Conservation (phyloP, 2,113 vertebrate species). For the Canis aureus region DNA sequence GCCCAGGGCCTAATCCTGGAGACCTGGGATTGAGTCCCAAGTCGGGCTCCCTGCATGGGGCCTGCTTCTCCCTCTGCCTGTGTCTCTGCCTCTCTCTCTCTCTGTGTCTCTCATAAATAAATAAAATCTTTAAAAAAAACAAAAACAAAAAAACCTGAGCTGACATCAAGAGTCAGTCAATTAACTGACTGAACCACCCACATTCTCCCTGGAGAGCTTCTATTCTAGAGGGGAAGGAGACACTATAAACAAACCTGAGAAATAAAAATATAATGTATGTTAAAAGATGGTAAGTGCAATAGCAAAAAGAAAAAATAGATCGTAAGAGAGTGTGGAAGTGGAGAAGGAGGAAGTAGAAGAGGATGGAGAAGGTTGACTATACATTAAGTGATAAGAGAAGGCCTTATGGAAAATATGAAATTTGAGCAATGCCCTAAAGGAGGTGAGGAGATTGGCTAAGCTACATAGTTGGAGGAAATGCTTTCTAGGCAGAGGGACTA, state of each 20-base stretch:
- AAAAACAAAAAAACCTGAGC: background rate
- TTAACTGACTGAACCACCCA: background rate
- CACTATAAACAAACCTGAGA: constrained; percentile 1
- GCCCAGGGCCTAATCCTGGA: no score
- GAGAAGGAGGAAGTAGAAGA: background rate
- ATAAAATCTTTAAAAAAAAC: no score
- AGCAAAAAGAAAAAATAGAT: background rate
- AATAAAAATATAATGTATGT: background rate
- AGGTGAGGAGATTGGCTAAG: background rate
- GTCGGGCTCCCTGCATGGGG: no score
- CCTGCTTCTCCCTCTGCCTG: no score
- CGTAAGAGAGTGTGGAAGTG: background rate
- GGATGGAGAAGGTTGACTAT: background rate
- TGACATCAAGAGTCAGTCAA: background rate
- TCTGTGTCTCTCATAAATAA: no score
- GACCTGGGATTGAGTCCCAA: no score
- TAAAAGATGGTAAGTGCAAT: constrained; percentile 3
- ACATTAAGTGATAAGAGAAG: background rate
- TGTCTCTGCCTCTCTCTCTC: no score
- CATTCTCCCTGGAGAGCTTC: background rate
- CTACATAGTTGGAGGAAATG: background rate
- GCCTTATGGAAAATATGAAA: background rate
- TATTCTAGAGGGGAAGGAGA: background rate
- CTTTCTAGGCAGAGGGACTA: background rate
- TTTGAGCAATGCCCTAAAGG: background rate